Percentiles rank a stretch among this genome's conserved stretches.
phyloP scores from a whole-genome alignment of 2,888 invertebrate genomes.

The Drosophila cognata region DNA sequence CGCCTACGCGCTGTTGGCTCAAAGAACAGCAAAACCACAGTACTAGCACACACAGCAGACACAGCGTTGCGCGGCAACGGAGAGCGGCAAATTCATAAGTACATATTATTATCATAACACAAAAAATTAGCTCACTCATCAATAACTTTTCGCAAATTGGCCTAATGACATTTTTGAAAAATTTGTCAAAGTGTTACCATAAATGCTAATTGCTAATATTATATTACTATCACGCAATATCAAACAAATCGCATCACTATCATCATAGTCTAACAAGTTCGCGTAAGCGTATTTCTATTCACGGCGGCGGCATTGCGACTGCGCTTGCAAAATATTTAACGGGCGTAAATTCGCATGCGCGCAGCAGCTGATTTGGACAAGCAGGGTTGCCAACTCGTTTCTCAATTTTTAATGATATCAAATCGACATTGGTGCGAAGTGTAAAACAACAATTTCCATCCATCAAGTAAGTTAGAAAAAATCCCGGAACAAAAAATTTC shows the following conservation, averaged over 20 bases:
- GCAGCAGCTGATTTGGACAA: slow-evolving; percentile 47
- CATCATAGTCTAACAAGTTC: slow-evolving; percentile 13
- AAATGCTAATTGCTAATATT: slow-evolving; percentile 6
- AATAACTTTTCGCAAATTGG: slow-evolving; percentile 16
- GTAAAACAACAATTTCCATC: too few species aligned
- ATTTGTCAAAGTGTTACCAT: not conserved
- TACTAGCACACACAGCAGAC: slow-evolving; percentile 18
- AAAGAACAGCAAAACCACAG: slow-evolving; percentile 53
- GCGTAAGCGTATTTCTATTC: slow-evolving; percentile 28
- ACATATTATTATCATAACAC: slow-evolving; percentile 14
- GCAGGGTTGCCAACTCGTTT: slow-evolving; percentile 36
- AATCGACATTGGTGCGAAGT: not conserved
- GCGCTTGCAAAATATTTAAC: slow-evolving; percentile 55
- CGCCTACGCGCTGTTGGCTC: slow-evolving; percentile 63
- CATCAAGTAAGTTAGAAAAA: not conserved
- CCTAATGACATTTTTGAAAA: slow-evolving; percentile 9
- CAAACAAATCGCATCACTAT: slow-evolving; percentile 26
- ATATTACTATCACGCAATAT: slow-evolving; percentile 38
- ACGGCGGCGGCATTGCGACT: slow-evolving; percentile 64
- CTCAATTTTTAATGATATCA: not conserved
- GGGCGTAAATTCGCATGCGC: slow-evolving; percentile 57
- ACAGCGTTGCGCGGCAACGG: slow-evolving; percentile 13
- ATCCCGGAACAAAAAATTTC: not conserved
- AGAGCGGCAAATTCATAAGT: slow-evolving; percentile 24
- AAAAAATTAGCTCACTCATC: slow-evolving; percentile 28